These are phyloP conservation scores for Orchesella cincta DNA, from an alignment of 1,140 invertebrate species.

Conservation along the genomic window DNA sequence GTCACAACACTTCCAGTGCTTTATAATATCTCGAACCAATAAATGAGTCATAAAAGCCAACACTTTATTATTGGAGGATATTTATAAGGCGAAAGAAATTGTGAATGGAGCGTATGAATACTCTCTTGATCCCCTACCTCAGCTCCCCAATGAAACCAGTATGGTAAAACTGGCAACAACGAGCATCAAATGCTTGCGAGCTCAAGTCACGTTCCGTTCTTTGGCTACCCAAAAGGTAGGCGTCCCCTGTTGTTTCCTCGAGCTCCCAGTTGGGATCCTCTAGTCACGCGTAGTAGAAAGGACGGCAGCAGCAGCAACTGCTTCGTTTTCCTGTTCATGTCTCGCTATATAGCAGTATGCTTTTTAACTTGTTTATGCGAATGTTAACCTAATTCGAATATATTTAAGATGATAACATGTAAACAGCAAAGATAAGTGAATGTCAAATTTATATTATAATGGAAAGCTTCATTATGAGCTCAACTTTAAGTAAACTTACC, in stretches of 20 bases:
- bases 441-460: no score
- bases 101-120: constrained; percentile 27
- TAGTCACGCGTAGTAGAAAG: constrained; percentile 19
- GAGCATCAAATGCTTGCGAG: neutral
- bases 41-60: constrained; percentile 14
- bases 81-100: constrained; percentile 17
- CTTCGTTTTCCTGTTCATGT: no score
- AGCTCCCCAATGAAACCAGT: neutral
- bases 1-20: no score
- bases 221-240: constrained; percentile 44
- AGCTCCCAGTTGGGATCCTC: constrained; percentile 1
- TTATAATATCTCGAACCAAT: no score
- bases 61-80: neutral
- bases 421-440: no score
- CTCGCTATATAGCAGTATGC: no score
- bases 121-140: neutral
- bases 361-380: no score
- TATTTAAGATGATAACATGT: no score
- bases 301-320: constrained; percentile 22
- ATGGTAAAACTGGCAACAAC: constrained; percentile 17
- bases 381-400: no score
- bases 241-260: constrained; percentile 29
- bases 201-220: constrained; percentile 31
- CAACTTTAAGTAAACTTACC: no score
- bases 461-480: no score